phyloP scores from a whole-genome alignment of 2,113 vertebrate genomes.

The Cairina moschata region DNA sequence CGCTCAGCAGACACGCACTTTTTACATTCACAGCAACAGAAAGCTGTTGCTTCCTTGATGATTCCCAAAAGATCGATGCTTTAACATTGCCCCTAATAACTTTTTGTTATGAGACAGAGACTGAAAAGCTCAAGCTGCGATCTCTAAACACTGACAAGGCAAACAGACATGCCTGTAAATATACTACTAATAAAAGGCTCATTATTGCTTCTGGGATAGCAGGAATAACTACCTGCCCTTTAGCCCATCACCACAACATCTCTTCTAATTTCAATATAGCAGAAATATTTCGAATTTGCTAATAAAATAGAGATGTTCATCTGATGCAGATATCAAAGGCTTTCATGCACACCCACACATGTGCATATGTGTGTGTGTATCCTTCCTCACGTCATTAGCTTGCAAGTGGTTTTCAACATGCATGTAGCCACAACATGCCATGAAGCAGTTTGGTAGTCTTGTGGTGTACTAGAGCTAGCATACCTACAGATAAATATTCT shows the following conservation, averaged over 20 bases:
- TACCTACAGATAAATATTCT: neutral
- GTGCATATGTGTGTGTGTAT: neutral
- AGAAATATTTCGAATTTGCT: neutral
- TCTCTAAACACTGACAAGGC: neutral
- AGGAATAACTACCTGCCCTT: neutral
- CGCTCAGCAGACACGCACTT: neutral
- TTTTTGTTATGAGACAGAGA: neutral
- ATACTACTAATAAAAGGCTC: neutral
- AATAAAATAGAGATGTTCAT: neutral
- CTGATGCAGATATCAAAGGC: neutral
- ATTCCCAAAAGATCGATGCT: neutral
- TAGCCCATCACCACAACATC: neutral
- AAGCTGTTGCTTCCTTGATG: neutral
- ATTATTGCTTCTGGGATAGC: neutral
- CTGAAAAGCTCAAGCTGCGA: neutral
- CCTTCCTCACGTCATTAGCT: neutral
- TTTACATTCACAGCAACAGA: neutral
- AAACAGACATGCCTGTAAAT: neutral
- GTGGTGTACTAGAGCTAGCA: neutral
- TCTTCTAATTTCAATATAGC: neutral
- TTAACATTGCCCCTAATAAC: neutral
- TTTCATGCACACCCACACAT: neutral
- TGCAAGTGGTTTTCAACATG: neutral
- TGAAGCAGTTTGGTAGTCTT: neutral
- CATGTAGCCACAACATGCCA: neutral